Evolutionary conservation across 2,113 vertebrate genomes (phyloP).

Genomic region (Oryzias woworae): DNA sequence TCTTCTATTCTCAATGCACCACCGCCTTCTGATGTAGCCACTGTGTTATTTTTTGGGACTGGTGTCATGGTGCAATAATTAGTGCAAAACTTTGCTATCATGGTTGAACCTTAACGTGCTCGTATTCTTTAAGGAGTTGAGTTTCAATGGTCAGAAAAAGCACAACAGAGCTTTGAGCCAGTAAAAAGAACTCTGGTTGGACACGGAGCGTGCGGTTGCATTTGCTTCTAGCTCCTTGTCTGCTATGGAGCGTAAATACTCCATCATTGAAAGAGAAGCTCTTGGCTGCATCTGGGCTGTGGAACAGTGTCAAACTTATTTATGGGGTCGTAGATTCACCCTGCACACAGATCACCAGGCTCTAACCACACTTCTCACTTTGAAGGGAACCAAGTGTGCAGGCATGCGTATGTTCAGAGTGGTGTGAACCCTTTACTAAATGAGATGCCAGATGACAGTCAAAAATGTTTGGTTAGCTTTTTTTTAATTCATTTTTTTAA

Average conservation of each 20-base stretch:
- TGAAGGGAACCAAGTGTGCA: neutral
- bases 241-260: neutral
- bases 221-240: conserved; percentile 2
- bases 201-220: neutral
- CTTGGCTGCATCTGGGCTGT: neutral
- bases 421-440: no score
- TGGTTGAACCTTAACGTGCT: no score
- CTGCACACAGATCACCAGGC: neutral
- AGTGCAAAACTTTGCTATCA: no score
- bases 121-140: no score
- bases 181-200: neutral
- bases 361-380: neutral
- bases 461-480: no score
- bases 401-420: neutral
- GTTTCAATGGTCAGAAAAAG: no score
- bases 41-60: no score
- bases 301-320: neutral
- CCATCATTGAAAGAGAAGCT: conserved; percentile 1
- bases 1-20: no score
- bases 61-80: no score
- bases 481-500: no score
- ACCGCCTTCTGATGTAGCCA: no score
- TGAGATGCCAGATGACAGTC: no score
- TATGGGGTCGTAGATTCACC: neutral
- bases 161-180: neutral